A percentile compares a stretch with the other conserved stretches of the same genome.
These are phyloP conservation scores for Poecile montanus DNA, from an alignment of 2,797 vertebrate genomes.

Conservation along the genomic window DNA sequence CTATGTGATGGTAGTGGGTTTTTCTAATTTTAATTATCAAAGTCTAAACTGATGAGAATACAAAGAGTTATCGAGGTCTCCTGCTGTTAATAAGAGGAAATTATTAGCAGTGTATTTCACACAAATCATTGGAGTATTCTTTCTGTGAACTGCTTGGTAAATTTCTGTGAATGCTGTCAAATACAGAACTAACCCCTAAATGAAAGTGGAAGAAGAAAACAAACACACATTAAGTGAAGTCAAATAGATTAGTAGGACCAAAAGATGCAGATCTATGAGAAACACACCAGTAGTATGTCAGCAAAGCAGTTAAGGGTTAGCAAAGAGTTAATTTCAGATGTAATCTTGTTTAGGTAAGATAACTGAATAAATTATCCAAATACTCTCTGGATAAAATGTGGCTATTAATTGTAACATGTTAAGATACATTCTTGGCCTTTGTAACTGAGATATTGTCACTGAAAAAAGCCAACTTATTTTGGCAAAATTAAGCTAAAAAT, in stretches of 20 bases:
- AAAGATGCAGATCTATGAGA: not conserved
- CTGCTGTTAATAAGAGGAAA: conserved; percentile 15
- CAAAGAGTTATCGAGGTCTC: not conserved
- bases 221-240: not conserved
- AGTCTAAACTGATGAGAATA: not conserved
- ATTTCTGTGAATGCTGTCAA: not conserved
- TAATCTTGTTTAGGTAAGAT: not conserved
- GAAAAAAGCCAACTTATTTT: not conserved
- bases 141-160: conserved; percentile 14
- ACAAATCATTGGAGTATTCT: not conserved
- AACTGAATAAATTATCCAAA: not conserved
- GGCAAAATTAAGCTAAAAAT: conserved; percentile 32
- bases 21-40: conserved; percentile 30
- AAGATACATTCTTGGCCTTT: conserved; percentile 9
- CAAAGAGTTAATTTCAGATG: not conserved
- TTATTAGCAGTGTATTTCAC: not conserved
- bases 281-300: not conserved
- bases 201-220: not conserved
- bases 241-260: not conserved
- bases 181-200: not conserved
- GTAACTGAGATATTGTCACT: not conserved
- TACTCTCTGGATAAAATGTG: not conserved
- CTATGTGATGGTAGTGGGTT: not conserved
- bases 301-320: not conserved
- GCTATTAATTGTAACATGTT: conserved; percentile 6